Conservation (phyloP, 2,797 vertebrate species). For the Centropyge bicolor region DNA sequence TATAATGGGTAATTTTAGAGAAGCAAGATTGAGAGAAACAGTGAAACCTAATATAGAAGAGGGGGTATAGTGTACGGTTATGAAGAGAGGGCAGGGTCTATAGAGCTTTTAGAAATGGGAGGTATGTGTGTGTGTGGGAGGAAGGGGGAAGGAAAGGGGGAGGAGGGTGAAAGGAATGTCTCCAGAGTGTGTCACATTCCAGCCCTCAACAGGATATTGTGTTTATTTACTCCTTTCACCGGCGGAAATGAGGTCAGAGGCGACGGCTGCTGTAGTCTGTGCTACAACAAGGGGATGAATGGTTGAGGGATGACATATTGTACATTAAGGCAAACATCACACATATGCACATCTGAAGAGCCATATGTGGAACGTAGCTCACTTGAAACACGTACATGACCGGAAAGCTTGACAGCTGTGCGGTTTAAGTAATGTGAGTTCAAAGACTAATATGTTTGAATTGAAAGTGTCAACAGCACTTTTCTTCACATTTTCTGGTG, state of each 20-base stretch:
- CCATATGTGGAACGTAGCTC: slow-evolving; percentile 31
- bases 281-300: slow-evolving; percentile 47
- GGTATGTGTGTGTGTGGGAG: slow-evolving; percentile 41
- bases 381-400: slow-evolving; percentile 20
- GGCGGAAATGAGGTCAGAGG: slow-evolving; percentile 78
- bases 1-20: slow-evolving; percentile 1
- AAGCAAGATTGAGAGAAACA: slow-evolving; percentile 9
- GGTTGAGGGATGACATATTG: slow-evolving; percentile 37
- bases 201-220: slow-evolving; percentile 57
- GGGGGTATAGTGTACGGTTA: not conserved
- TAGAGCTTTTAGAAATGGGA: slow-evolving; percentile 25
- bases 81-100: not conserved
- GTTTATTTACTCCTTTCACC: slow-evolving; percentile 75
- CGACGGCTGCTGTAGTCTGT: slow-evolving; percentile 50
- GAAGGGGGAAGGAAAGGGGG: slow-evolving; percentile 36
- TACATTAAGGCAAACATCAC: slow-evolving; percentile 38
- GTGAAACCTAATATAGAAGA: slow-evolving; percentile 9
- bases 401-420: not conserved
- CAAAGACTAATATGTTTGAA: not conserved
- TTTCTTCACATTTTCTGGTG: not conserved
- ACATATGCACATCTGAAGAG: slow-evolving; percentile 35
- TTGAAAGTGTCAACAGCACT: not conserved
- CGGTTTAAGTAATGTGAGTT: slow-evolving; percentile 8
- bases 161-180: slow-evolving; percentile 70
- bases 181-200: slow-evolving; percentile 78